A percentile compares a stretch with the other conserved stretches of the same genome.
phyloP scores from a whole-genome alignment of 2,113 vertebrate genomes.

The Spea multiplicata region DNA sequence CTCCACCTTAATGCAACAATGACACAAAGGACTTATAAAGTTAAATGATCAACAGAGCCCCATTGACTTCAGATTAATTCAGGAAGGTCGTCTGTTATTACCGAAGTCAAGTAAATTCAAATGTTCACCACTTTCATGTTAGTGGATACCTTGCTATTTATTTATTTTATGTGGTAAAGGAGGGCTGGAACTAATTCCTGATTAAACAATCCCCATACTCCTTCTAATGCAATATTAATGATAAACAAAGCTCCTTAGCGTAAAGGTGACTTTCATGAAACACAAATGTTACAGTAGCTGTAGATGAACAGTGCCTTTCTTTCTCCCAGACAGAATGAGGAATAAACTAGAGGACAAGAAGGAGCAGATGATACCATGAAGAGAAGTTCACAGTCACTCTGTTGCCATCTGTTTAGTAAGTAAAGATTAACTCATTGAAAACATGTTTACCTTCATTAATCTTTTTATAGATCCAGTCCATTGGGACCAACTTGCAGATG shows the following conservation, averaged over 20 bases:
- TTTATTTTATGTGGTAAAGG: no score
- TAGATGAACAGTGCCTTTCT: slow-evolving; percentile 16
- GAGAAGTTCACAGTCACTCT: slow-evolving; percentile 97
- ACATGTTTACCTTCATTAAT: slow-evolving; percentile 29
- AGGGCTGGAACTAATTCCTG: no score
- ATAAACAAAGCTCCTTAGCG: not conserved
- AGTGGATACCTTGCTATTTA: no score
- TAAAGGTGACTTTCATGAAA: slow-evolving; percentile 21
- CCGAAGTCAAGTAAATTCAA: no score
- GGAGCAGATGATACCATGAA: slow-evolving; percentile 99
- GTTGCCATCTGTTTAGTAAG: slow-evolving; percentile 97
- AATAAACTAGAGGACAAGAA: slow-evolving; percentile 92
- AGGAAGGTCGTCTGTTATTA: no score
- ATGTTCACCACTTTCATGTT: no score
- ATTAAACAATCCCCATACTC: not conserved
- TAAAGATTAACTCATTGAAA: slow-evolving; percentile 50
- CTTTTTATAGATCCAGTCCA: slow-evolving; percentile 16
- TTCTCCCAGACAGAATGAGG: slow-evolving; percentile 86
- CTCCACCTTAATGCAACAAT: no score
- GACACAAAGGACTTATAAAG: no score
- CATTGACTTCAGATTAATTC: no score
- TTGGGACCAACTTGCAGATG: not conserved
- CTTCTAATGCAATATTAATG: no score
- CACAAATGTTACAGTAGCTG: slow-evolving; percentile 36
- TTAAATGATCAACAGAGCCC: no score